phyloP scores from a whole-genome alignment of 2,888 invertebrate genomes.

The Sphinx pinastri region DNA sequence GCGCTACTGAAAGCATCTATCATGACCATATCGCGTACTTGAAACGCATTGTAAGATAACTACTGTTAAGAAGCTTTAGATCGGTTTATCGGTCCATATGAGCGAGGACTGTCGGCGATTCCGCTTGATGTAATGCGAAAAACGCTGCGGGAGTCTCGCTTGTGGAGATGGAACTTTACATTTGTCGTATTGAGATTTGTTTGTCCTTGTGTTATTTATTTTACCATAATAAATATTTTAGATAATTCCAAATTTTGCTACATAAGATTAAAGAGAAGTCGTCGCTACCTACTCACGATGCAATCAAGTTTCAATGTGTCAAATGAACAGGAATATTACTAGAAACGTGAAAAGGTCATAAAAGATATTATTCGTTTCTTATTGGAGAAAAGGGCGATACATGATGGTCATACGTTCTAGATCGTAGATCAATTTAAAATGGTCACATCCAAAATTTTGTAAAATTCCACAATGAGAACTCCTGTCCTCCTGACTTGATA shows the following conservation, averaged over 20 bases:
- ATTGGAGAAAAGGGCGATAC: neutral
- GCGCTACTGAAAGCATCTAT: slow-evolving; percentile 26
- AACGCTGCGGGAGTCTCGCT: slow-evolving; percentile 11
- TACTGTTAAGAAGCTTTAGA: slow-evolving; percentile 23
- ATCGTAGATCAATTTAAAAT: neutral
- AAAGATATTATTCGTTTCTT: neutral
- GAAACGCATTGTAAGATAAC: slow-evolving; percentile 28
- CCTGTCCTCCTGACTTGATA: too few relatives aligned
- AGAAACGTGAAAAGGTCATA: neutral
- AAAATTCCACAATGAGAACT: too few relatives aligned
- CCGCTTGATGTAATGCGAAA: neutral
- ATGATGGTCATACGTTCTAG: neutral
- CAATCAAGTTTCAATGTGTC: neutral
- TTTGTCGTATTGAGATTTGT: neutral
- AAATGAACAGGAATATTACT: neutral
- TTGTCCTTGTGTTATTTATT: too few relatives aligned
- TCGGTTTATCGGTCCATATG: neutral
- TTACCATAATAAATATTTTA: neutral
- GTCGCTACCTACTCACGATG: too few relatives aligned
- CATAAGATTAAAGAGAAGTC: neutral
- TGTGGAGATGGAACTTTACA: slow-evolving; percentile 15
- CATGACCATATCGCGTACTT: slow-evolving; percentile 26
- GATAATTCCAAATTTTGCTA: neutral
- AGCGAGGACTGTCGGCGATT: neutral
- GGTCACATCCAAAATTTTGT: too few relatives aligned